Evolutionary conservation across 2,888 invertebrate genomes (phyloP), one percentile per base, ranked within the genome.

Genomic region (Drosophila anceps): DNA sequence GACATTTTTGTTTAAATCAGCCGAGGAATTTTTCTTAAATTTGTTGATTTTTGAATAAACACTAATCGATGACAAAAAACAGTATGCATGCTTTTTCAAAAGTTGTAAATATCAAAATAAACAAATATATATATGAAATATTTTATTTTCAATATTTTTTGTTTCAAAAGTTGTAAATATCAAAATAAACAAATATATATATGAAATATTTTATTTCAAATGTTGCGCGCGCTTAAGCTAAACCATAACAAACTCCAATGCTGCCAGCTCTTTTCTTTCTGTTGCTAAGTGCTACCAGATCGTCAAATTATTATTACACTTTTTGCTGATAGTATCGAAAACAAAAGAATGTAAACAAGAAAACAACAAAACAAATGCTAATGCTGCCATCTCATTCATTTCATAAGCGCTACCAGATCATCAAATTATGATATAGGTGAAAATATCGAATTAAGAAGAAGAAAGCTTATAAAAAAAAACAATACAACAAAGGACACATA

Each of bases 1-100:
- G 67, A 76, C 84, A 85, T 87, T 72, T 89, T 82, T 71, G 51
- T 57, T 51, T 77, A 68, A 71, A 53, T 54, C 58, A 69, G 53
- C 62, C 67, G 41, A 59, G 60, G 29, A 35, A 61, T 46, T 51
- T 65, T 69, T 67, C 43, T 46, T 57, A 10, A 29, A 18, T 55
- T 53, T 60, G 1, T 53, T 58, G 27, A 27, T 53, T 43, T 35
- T 5, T 33, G 18, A 62, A 48, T 39, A 15, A 7, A 29, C 37
- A 46, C n/a, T 20, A 57, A 43, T 4, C 13, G 27, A 9, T 66
- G 65, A 60, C 64, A 68, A 27, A 29, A 24, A 35, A 24, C n/a
- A 18, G 31, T 18, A 31, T 12, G n/a, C 37, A 24, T 20, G 60
- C 37, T 51, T 9, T n/a, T 54, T 27, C 1, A 39, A 54, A 6